These are phyloP conservation scores for Heliconius melpomene DNA, from an alignment of 1,140 invertebrate genomes.

Conservation along the genomic window DNA sequence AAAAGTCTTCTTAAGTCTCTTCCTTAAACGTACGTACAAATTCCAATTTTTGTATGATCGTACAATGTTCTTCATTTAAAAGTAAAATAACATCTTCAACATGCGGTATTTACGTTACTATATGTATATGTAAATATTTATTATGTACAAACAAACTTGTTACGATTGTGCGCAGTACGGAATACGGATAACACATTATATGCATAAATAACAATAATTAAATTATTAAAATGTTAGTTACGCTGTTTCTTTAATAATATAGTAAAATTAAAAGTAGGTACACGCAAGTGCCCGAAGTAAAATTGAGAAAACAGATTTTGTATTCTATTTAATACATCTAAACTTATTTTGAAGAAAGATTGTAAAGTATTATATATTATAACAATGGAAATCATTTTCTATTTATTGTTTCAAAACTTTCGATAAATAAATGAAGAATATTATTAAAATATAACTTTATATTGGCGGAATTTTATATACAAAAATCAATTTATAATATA, in stretches of 20 bases:
- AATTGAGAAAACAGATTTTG: no score
- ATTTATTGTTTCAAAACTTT: no score
- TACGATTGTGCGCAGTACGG: slow-evolving; percentile 11
- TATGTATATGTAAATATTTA: slow-evolving; percentile 4
- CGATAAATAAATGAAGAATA: no score
- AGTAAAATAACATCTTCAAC: background rate
- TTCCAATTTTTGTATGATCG: background rate
- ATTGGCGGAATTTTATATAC: no score
- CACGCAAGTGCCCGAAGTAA: no score
- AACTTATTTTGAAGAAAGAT: no score
- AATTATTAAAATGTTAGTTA: background rate
- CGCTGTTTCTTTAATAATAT: background rate
- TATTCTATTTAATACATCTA: no score
- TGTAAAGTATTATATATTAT: no score
- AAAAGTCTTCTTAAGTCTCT: background rate
- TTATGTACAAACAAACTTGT: slow-evolving; percentile 8
- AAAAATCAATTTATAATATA: no score
- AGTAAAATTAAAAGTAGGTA: background rate
- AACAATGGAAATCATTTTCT: no score
- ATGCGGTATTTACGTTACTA: background rate
- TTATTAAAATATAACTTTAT: no score
- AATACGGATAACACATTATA: slow-evolving; percentile 13
- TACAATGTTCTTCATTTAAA: background rate
- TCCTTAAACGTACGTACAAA: no score
- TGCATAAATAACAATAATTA: slow-evolving; percentile 2